Evolutionary conservation across 2,797 vertebrate genomes (phyloP), one percentile per base, ranked within the genome.

Genomic region (Ibycter americanus): DNA sequence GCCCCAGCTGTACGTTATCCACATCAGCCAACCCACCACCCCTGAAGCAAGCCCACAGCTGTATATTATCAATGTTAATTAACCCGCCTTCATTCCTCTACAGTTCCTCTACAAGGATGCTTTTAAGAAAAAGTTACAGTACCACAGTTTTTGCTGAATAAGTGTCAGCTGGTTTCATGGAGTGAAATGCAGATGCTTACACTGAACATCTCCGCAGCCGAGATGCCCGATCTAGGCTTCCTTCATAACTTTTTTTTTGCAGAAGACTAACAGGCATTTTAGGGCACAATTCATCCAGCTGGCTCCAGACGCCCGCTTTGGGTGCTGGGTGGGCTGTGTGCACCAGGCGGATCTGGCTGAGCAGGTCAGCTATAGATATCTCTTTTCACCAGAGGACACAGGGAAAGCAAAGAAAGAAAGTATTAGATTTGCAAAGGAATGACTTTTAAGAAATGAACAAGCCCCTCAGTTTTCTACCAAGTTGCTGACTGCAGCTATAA

Each of bases 301-400:
- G 49, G 20, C 25, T 82, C 29, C 54, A 31, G 20, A 1, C 2
- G 0, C 5, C 27, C 2, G 1, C 9, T 58, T 20, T 8, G 4
- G 15, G 61, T 0, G 4, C 27, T 46, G 14, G 1, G 1, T 7
- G 13, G 27, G 8, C 77, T 78, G 26, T 32, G 1, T 1, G 36
- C 40, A 29, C 40, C 27, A 27, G 29, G 56, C 0, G 0, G 40
- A 25, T 44, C 20, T 8, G 40, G 15, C 23, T 55, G 79, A 92
- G 76, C 46, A 81, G n/a, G 34, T 10, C 44, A 71, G 40, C 32
- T 34, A 1, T 5, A 85, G 70, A 6, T 5, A 3, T 0, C 40
- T 49, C 47, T 26, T 54, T 86, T 78, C n/a, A 74, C 12, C 27
- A 1, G 1, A 46, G 36, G 44, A 86, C 54, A 63, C 10, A 32